Percentiles rank a stretch among this genome's conserved stretches.
phyloP scores from a whole-genome alignment of 2,113 vertebrate genomes.

The Procapra przewalskii region DNA sequence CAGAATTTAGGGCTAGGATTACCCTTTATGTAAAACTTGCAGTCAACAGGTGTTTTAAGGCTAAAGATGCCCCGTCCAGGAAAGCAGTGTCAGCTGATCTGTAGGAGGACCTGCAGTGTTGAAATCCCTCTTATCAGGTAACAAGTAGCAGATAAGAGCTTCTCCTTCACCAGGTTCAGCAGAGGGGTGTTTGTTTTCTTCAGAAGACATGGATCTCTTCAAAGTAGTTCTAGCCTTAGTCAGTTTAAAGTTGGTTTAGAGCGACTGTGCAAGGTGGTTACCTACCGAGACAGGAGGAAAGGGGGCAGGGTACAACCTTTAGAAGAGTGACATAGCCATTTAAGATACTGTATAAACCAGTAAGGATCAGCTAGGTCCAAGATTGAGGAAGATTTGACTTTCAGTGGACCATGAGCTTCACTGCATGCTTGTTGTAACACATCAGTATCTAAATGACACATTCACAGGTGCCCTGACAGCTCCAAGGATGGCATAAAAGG shows the following conservation, averaged over 20 bases:
- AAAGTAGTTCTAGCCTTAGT: neutral
- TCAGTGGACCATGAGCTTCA: neutral
- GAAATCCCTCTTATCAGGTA: rapidly evolving
- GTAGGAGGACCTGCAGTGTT: too few species aligned
- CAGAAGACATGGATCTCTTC: neutral
- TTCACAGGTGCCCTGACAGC: neutral
- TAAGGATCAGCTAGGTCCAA: neutral
- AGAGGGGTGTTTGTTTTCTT: neutral
- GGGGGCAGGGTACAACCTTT: neutral
- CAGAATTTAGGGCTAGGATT: neutral
- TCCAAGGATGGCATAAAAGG: neutral
- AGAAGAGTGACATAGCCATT: neutral
- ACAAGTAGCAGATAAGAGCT: neutral
- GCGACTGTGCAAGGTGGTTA: too few species aligned
- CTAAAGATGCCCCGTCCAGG: neutral
- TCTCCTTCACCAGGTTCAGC: neutral
- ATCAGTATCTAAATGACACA: neutral
- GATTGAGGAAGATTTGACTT: neutral
- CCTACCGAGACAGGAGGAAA: neutral
- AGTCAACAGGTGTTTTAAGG: neutral
- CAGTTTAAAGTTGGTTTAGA: neutral
- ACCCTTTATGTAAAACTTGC: neutral
- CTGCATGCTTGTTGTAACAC: neutral
- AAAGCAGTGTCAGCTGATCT: neutral
- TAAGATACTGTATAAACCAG: neutral